Percentiles rank a stretch among this genome's conserved stretches.
Conservation (phyloP, 1,140 invertebrate genomes). For the Anthonomus grandis region DNA sequence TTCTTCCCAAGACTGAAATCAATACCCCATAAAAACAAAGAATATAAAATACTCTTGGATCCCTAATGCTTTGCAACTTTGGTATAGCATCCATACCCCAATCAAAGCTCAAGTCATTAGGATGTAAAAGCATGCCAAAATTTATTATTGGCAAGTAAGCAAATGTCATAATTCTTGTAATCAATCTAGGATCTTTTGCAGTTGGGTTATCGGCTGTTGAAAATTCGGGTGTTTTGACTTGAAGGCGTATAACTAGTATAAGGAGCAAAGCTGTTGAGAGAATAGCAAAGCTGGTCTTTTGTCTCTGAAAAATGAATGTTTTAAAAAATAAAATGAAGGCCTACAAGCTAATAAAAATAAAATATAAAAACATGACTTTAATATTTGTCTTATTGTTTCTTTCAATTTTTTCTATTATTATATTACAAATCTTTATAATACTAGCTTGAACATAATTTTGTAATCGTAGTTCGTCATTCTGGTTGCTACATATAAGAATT, state of each 20-base stretch:
- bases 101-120: constrained; percentile 83
- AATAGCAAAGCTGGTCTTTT: constrained; percentile 61
- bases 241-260: constrained; percentile 58
- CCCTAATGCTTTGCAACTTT: constrained; percentile 67
- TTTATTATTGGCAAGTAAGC: constrained; percentile 85
- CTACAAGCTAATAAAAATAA: too few species aligned
- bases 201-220: constrained; percentile 88
- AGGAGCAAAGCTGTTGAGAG: constrained; percentile 42
- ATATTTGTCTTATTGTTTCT: too few species aligned
- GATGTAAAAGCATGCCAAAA: constrained; percentile 76
- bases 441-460: too few species aligned
- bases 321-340: too few species aligned
- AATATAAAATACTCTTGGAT: constrained; percentile 71
- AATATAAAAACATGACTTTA: too few species aligned
- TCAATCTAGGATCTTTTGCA: constrained; percentile 67
- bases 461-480: too few species aligned
- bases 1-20: constrained; percentile 18
- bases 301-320: constrained; percentile 64
- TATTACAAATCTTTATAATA: too few species aligned
- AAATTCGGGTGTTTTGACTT: constrained; percentile 70
- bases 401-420: too few species aligned
- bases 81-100: constrained; percentile 95
- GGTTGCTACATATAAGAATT: too few species aligned
- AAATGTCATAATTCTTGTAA: constrained; percentile 79
- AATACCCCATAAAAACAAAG: constrained; percentile 65